phyloP scores from a whole-genome alignment of 1,140 invertebrate species.

The Nymphalis io region DNA sequence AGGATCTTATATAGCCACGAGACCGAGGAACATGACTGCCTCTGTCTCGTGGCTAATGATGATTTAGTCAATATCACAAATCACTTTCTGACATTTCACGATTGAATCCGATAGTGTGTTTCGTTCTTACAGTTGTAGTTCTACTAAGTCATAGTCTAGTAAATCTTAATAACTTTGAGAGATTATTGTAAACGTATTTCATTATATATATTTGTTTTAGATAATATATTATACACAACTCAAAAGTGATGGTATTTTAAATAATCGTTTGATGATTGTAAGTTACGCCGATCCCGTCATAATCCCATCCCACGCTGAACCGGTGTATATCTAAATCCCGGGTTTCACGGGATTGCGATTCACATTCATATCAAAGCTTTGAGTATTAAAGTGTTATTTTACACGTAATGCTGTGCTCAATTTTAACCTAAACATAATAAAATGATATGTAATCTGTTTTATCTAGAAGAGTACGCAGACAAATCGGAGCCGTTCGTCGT shows the following conservation, averaged over 20 bases:
- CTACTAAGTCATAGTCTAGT: too few species aligned
- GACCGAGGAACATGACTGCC: too few species aligned
- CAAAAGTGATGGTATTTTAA: not conserved
- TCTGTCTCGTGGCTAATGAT: too few species aligned
- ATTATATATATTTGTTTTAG: not conserved
- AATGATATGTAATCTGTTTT: too few species aligned
- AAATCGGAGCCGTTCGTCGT: too few species aligned
- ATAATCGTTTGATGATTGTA: slow-evolving; percentile 16
- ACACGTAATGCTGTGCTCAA: not conserved
- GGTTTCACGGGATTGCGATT: slow-evolving; percentile 22
- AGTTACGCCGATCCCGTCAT: slow-evolving; percentile 20
- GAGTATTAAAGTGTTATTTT: slow-evolving; percentile 13
- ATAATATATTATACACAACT: not conserved
- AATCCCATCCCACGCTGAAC: slow-evolving; percentile 28
- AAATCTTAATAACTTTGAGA: not conserved
- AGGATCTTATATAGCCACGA: too few species aligned
- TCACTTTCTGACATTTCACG: too few species aligned
- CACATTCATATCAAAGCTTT: slow-evolving; percentile 14
- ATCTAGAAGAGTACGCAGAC: too few species aligned
- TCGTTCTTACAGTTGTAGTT: too few species aligned
- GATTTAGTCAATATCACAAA: too few species aligned
- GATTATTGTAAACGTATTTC: not conserved
- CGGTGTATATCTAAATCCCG: slow-evolving; percentile 11
- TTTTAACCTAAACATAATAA: not conserved
- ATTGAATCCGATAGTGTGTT: too few species aligned